Evolutionary conservation across 2,888 invertebrate genomes (phyloP).

Genomic region (Zaprionus bogoriensis): DNA sequence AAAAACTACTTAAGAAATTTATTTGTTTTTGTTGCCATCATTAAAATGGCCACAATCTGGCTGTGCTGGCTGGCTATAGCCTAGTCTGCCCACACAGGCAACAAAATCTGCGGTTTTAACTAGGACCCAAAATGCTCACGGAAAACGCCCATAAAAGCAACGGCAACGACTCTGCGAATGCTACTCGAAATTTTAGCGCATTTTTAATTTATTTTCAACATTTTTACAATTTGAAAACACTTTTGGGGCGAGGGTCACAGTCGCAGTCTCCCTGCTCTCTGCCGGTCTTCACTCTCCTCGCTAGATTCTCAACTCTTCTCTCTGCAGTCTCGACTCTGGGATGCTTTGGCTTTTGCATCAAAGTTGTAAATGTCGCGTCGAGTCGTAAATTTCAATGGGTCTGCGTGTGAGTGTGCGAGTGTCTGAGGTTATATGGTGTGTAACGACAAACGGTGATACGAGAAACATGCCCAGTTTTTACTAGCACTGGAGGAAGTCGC

Average conservation of each 20-base stretch:
- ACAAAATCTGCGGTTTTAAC: slow-evolving; percentile 38
- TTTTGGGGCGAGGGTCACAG: slow-evolving; percentile 38
- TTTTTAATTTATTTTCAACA: slow-evolving; percentile 74
- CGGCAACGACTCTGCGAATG: slow-evolving; percentile 31
- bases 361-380: slow-evolving; percentile 80
- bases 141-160: slow-evolving; percentile 32
- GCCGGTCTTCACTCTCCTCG: neutral
- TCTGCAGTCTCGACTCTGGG: slow-evolving; percentile 10
- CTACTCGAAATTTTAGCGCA: slow-evolving; percentile 54
- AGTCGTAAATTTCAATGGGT: slow-evolving; percentile 68
- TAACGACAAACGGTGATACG: slow-evolving; percentile 50
- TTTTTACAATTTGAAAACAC: slow-evolving; percentile 69
- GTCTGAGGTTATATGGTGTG: slow-evolving; percentile 57
- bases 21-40: slow-evolving; percentile 53
- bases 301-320: slow-evolving; percentile 5
- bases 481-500: neutral
- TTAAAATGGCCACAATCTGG: slow-evolving; percentile 45
- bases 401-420: slow-evolving; percentile 15
- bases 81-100: slow-evolving; percentile 40
- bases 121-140: slow-evolving; percentile 60
- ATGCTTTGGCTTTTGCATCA: slow-evolving; percentile 58
- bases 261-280: too few relatives aligned
- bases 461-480: slow-evolving; percentile 39
- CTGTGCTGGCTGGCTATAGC: slow-evolving; percentile 6
- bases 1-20: slow-evolving; percentile 42